Base-by-base conservation (phyloP, 2,113 vertebrate genomes). In the Engraulis encrasicolus region DNA sequence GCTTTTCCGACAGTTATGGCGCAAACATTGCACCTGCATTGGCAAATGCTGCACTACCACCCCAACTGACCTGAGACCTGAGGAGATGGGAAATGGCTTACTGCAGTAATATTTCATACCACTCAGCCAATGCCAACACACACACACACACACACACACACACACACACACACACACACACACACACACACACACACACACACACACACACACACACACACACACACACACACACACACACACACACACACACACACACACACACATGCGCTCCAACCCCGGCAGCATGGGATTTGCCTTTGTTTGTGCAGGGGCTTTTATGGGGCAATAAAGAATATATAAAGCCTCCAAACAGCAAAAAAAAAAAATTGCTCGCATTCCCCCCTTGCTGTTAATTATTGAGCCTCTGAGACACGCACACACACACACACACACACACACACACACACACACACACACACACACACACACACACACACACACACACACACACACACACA, bases 361-460 rank as follows among this genome's bases (percentile, higher is more conserved):
- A 14, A n/a, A n/a, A n/a, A n/a, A n/a, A n/a, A n/a, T n/a, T 5
- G 40, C 84, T 85, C 5, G 52, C 77, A 15, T 14, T 31, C 50
- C 80, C 27, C 2, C 40, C 61, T 71, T 12, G 2, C 77, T 78
- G 83, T 89, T 82, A 84, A 89, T 92, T 85, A 91, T 87, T 89
- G 79, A 88, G 37, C 61, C 61, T 1, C 61, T 71, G 61, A 71
- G 61, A 71, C 23, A 12, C 12, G 61, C 61, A 45, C 40, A 45
- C 40, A 45, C 40, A 45, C 40, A 45, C 40, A 45, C 40, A 45
- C n/a, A 45, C 40, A 45, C 40, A 45, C 40, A 45, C 40, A 45
- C 40, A 45, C 40, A 45, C 40, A 45, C 40, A 45, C 40, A 45
- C 40, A 45, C 40, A 45, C 9, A 45, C 40, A 45, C 3, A 45